phyloP scores from a whole-genome alignment of 2,113 vertebrate species.

The Loxodonta africana region DNA sequence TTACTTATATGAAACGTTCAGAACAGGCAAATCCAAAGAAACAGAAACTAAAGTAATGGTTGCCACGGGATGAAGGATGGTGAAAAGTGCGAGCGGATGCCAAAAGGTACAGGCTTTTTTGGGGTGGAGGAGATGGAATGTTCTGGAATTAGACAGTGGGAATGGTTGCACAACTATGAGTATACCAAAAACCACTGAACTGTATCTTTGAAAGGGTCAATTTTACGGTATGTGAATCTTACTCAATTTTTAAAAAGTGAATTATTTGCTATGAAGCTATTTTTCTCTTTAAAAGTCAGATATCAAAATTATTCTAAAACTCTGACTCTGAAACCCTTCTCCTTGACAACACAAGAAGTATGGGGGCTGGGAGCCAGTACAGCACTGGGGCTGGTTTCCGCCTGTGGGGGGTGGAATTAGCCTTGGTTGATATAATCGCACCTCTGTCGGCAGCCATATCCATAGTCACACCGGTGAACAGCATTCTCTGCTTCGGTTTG shows the following conservation, averaged over 20 bases:
- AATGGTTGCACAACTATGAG: not conserved
- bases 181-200: not conserved
- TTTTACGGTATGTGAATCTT: not conserved
- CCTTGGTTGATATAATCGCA: not conserved
- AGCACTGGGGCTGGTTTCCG: not conserved
- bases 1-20: not conserved
- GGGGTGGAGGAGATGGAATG: not conserved
- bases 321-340: not conserved
- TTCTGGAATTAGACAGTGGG: not conserved
- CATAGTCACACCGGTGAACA: not conserved
- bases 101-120: not conserved
- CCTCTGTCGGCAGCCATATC: not conserved
- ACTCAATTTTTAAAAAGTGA: not conserved
- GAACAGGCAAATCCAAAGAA: not conserved
- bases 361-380: too few species aligned
- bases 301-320: not conserved
- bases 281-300: slow-evolving; percentile 9
- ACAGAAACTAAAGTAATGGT: not conserved
- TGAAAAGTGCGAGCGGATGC: not conserved
- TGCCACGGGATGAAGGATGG: not conserved
- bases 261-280: not conserved
- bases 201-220: not conserved
- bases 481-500: not conserved
- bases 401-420: fast-evolving
- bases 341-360: not conserved